Base-by-base conservation (phyloP, 2,113 vertebrate genomes). In the Cyprinodon variegatus region DNA sequence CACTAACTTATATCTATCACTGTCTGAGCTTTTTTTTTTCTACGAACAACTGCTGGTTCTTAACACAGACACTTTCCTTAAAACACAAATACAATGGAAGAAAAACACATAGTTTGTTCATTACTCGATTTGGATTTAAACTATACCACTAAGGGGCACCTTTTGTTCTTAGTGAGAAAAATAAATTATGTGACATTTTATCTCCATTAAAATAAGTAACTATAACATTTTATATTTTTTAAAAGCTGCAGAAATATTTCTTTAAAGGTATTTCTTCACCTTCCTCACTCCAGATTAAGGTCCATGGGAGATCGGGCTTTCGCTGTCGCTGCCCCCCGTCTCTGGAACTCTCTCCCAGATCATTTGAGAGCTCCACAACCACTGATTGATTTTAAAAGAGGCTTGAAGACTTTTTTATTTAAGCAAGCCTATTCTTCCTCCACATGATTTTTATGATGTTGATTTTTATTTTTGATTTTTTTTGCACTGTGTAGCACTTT, bases 1-100 rank as follows among this genome's bases (percentile, higher is more conserved):
- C 80, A 76, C 29, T 74, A 68, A 64, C 79, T 75, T 74, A 61
- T 69, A 41, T 67, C 70, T 36, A 78, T 81, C 83, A 48, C 45
- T 20, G 9, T 70, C 66, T 77, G 43, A 46, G 64, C 61, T 66
- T 39, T 50, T 2, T 41, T 77, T 80, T 79, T 70, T 82, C 74
- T 40, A 38, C 65, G 65, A 61, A 38, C 38, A 22, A 62, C 62
- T 11, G 60, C 68, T 15, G 50, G 65, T 81, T 81, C 74, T 29
- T 60, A 29, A 71, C 53, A 20, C 63, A 71, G 80, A 77, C 68
- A 57, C 69, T 48, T 22, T 45, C 59, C 69, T 83, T n/a, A 68
- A 72, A 50, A 61, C 20, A 8, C 7, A 39, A 72, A 71, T 71
- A 75, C 50, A 50, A 74, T 53, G 40, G 40, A 69, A 78, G 75